Percentiles rank a stretch among this genome's conserved stretches.
Evolutionary conservation across 2,888 invertebrate genomes (phyloP).

Genomic region (Pandemis corylana): DNA sequence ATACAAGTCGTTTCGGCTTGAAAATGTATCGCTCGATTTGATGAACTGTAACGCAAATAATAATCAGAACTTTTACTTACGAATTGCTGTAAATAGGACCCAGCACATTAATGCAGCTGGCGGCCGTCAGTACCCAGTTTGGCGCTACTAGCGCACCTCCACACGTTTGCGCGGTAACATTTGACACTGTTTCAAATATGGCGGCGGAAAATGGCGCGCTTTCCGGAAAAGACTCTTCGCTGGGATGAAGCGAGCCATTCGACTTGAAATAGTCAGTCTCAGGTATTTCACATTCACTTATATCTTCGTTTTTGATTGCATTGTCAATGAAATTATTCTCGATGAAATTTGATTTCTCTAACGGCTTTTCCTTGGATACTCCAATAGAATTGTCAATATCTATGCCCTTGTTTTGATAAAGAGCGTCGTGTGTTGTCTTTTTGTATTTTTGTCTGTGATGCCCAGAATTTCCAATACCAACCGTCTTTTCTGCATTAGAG

Average conservation of each 20-base stretch:
- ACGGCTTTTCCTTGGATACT: conserved; percentile 17
- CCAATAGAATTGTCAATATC: conserved; percentile 30
- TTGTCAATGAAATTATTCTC: background rate
- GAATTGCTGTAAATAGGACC: conserved; percentile 46
- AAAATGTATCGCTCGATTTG: too few relatives aligned
- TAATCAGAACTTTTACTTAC: conserved; percentile 38
- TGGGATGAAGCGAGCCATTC: background rate
- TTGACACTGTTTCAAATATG: conserved; percentile 62
- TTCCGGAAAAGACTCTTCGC: conserved; percentile 37
- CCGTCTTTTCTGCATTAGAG: conserved; percentile 2
- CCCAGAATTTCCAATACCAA: background rate
- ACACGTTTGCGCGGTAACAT: conserved; percentile 64
- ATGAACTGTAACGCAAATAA: too few relatives aligned
- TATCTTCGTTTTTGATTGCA: conserved; percentile 9
- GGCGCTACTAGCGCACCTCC: conserved; percentile 57
- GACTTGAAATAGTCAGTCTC: background rate
- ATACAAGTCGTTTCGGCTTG: too few relatives aligned
- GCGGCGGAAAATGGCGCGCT: conserved; percentile 56
- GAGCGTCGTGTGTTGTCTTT: conserved; percentile 35
- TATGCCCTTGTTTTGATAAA: conserved; percentile 24
- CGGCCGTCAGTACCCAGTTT: conserved; percentile 60
- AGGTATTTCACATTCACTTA: conserved; percentile 7
- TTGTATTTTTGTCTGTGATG: conserved; percentile 40
- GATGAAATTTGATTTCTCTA: conserved; percentile 5
- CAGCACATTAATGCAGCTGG: conserved; percentile 58